Evolutionary conservation across 2,797 vertebrate genomes (phyloP).

Genomic region (Acanthiza pusilla): DNA sequence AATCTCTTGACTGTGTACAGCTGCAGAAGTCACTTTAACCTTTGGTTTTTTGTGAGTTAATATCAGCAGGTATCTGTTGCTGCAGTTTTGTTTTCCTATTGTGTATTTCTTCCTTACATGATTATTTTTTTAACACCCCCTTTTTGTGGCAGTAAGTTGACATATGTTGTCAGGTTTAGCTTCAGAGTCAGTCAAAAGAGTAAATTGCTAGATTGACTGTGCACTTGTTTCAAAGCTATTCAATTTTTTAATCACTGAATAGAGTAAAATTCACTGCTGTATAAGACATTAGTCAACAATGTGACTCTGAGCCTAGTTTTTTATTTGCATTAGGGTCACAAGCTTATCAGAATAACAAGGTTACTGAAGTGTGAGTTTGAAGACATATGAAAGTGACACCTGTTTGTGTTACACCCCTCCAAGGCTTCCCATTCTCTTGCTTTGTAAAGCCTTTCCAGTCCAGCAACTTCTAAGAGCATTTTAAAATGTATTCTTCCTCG

Average conservation of each 20-base stretch:
- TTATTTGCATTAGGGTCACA: slow-evolving; percentile 42
- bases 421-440: not conserved
- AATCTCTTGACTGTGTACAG: not conserved
- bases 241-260: not conserved
- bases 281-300: not conserved
- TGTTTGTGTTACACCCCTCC: not conserved
- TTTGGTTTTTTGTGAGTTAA: not conserved
- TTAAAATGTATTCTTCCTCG: not conserved
- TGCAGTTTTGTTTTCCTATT: not conserved
- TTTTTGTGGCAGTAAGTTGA: not conserved
- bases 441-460: not conserved
- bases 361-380: slow-evolving; percentile 16
- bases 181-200: not conserved
- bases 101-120: not conserved
- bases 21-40: not conserved
- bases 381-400: not conserved
- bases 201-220: not conserved
- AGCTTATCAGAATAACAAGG: slow-evolving; percentile 15
- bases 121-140: not conserved
- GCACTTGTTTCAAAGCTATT: not conserved
- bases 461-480: not conserved
- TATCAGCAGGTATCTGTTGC: not conserved
- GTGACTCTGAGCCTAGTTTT: not conserved
- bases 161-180: not conserved
- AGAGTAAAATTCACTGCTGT: not conserved